phyloP scores from a whole-genome alignment of 2,797 vertebrate species.

The Channallabes apus region DNA sequence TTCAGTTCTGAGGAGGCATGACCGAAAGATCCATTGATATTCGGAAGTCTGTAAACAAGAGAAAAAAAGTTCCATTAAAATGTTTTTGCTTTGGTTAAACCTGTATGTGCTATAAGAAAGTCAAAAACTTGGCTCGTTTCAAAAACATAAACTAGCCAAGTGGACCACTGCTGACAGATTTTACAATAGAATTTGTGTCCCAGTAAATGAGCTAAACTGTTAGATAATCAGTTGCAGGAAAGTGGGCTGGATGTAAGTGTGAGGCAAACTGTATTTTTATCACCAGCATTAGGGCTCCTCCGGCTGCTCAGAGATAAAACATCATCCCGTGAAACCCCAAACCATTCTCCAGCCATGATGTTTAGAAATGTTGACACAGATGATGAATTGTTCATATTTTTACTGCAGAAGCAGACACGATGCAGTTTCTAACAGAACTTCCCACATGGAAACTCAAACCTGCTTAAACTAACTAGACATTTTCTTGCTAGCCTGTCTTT shows the following conservation, averaged over 20 bases:
- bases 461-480: neutral
- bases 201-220: neutral
- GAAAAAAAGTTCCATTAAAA: no score
- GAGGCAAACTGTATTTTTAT: neutral
- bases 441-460: neutral
- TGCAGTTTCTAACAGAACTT: neutral
- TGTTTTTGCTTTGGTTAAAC: no score
- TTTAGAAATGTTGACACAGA: neutral
- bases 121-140: neutral
- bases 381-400: constrained; percentile 5
- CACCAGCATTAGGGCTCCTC: constrained; percentile 11
- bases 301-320: constrained; percentile 26
- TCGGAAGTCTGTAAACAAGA: neutral
- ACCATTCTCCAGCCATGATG: neutral
- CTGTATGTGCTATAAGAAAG: neutral
- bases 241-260: constrained; percentile 7
- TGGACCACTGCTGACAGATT: neutral
- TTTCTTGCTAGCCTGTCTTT: constrained; percentile 16
- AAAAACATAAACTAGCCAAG: neutral
- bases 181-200: neutral
- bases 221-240: neutral
- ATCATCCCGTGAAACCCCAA: neutral
- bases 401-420: neutral
- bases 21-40: constrained; percentile 3
- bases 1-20: constrained; percentile 25